phyloP scores from a whole-genome alignment of 2,888 invertebrate genomes.

The Mycalesis mineus region DNA sequence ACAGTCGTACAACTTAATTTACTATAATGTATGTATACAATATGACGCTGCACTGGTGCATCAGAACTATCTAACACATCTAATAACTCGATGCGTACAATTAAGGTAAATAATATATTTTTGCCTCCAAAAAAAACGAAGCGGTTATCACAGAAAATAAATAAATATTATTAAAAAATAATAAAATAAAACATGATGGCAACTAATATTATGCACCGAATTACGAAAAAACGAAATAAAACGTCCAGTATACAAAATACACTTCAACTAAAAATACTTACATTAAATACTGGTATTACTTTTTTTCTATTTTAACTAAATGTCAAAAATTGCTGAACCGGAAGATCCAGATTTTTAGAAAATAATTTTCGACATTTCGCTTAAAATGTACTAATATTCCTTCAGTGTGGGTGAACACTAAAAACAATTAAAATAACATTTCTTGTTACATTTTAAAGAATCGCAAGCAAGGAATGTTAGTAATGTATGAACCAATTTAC shows the following conservation, averaged over 20 bases:
- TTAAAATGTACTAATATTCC: background rate
- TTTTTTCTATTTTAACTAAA: slow-evolving; percentile 4
- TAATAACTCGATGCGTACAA: slow-evolving; percentile 3
- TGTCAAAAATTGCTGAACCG: slow-evolving; percentile 3
- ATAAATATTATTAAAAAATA: slow-evolving; percentile 68
- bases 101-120: slow-evolving; percentile 25
- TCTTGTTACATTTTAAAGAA: slow-evolving; percentile 31
- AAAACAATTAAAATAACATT: background rate
- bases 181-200: slow-evolving; percentile 54
- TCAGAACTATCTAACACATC: slow-evolving; percentile 3
- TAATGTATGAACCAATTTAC: slow-evolving; percentile 36
- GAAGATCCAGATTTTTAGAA: background rate
- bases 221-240: slow-evolving; percentile 36
- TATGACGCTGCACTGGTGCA: background rate
- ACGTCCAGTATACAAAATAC: slow-evolving; percentile 12
- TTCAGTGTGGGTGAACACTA: background rate
- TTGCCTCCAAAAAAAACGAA: slow-evolving; percentile 33
- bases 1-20: background rate
- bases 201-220: slow-evolving; percentile 67
- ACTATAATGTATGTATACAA: background rate
- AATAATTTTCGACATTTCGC: background rate
- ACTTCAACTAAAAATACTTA: slow-evolving; percentile 28
- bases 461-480: slow-evolving; percentile 44
- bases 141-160: slow-evolving; percentile 71
- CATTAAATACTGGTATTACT: slow-evolving; percentile 37